Percentiles rank a stretch among this genome's conserved stretches.
Evolutionary conservation across 2,888 invertebrate species (phyloP).

Genomic region (Eupithecia dodoneata): DNA sequence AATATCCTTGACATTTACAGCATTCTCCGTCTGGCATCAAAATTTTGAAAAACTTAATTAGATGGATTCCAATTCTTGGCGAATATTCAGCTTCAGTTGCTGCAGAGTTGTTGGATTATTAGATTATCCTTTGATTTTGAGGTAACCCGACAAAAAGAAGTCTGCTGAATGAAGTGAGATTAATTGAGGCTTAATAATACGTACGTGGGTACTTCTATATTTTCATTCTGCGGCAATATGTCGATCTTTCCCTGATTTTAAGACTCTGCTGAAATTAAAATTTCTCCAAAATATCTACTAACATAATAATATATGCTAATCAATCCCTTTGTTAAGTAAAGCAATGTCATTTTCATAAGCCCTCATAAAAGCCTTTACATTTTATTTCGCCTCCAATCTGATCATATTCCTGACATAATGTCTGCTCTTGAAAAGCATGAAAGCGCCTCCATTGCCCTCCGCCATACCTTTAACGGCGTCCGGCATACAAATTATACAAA

Average conservation of each 20-base stretch:
- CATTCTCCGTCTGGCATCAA: too few relatives aligned
- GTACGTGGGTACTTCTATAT: too few relatives aligned
- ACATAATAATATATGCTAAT: not conserved
- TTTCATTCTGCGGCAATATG: not conserved
- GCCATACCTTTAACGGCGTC: constrained; percentile 10
- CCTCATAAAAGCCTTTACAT: not conserved
- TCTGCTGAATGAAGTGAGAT: too few relatives aligned
- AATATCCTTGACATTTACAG: too few relatives aligned
- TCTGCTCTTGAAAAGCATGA: not conserved
- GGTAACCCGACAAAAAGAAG: too few relatives aligned
- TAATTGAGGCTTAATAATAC: too few relatives aligned
- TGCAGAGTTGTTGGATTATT: too few relatives aligned
- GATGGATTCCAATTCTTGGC: too few relatives aligned
- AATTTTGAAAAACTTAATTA: too few relatives aligned
- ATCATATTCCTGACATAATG: not conserved
- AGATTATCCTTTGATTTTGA: too few relatives aligned
- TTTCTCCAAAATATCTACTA: not conserved
- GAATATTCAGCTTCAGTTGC: too few relatives aligned
- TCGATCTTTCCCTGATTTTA: not conserved
- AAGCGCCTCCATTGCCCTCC: not conserved
- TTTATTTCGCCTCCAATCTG: constrained; percentile 5
- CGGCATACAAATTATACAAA: constrained; percentile 35
- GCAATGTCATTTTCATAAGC: not conserved
- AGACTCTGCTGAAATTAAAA: not conserved
- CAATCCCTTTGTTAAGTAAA: not conserved